Evolutionary conservation across 1,140 invertebrate genomes (phyloP), one percentile per base, ranked within the genome.

Genomic region (Monochamus saltuarius): DNA sequence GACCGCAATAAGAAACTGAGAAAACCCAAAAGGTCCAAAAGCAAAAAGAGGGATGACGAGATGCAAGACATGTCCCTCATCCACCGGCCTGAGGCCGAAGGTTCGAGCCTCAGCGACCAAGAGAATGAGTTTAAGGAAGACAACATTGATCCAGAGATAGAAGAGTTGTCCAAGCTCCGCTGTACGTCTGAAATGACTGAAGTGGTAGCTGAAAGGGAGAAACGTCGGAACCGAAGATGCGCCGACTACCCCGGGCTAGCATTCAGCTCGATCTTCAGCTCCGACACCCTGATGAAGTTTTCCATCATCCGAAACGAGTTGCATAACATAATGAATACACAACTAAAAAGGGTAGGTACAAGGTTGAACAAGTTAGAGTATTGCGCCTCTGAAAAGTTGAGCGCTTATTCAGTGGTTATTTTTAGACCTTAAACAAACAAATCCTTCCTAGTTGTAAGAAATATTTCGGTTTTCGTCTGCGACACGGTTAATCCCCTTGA

Each of bases 271-370:
- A 91, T 95, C 72, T 96, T 98, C 77, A 95, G 92, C 74, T 97
- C 95, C 45, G 95, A 97, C 76, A 97, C 95, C 1, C 89, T 97
- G 86, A 97, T 98, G 89, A 97, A 96, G 80, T 97, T 97, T 80
- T 94, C 89, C 74, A 89, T 98, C 47, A 98, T 98, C 73, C 87
- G 89, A 75, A 97, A 97, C 79, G 96, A 98, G 82, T 85, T 98
- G 71, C 93, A 97, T 81, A 98, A 98, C 83, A 95, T 97, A 72
- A 92, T 95, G 83, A 91, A 94, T 75, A 94, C 94, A 76, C 94
- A 96, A 76, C 83, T 98, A 52, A 96, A 93, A 85, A 85, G 93
- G 95, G 95, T 98, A 89, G 88, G 86, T 87, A 80, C 22, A 29
- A 29, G 22, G 22, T 29, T 29, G 22, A 29, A 29, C 22, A 6